phyloP scores from a whole-genome alignment of 2,797 vertebrate species.

The Manis javanica region DNA sequence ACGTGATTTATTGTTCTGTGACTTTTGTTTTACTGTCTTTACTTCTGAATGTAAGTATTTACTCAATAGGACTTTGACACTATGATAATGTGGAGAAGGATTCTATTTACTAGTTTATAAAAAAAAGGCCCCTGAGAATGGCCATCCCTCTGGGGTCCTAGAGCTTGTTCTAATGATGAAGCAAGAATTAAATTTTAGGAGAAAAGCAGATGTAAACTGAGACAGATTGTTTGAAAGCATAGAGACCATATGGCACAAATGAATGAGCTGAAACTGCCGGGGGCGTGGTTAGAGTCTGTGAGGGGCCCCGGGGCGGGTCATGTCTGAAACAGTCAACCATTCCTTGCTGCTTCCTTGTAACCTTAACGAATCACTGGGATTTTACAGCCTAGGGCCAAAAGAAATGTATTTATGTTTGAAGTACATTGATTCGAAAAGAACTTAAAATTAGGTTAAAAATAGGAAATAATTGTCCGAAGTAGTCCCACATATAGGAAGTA shows the following conservation, averaged over 20 bases:
- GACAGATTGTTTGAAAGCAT: neutral
- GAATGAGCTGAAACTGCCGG: neutral
- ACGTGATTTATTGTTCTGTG: neutral
- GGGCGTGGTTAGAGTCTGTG: neutral
- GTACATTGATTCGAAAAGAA: neutral
- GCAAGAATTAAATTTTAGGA: neutral
- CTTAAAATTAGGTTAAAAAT: slow-evolving; percentile 30
- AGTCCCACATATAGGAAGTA: neutral
- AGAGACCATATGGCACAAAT: neutral
- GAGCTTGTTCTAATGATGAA: neutral
- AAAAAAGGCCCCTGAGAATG: neutral
- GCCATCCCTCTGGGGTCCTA: neutral
- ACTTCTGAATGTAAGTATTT: neutral
- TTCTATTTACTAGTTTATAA: neutral
- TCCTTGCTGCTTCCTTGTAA: neutral
- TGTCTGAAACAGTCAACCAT: too few species aligned
- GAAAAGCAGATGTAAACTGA: neutral
- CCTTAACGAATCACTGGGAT: neutral
- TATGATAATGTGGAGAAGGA: neutral
- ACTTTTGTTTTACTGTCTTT: neutral
- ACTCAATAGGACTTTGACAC: neutral
- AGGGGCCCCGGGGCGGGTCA: neutral
- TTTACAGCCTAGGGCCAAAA: neutral
- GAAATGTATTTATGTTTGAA: neutral
- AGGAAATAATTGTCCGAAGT: neutral